These are phyloP conservation scores for Actinia equina DNA, from an alignment of 64 coral and sea anemone species.

Conservation along the genomic window DNA sequence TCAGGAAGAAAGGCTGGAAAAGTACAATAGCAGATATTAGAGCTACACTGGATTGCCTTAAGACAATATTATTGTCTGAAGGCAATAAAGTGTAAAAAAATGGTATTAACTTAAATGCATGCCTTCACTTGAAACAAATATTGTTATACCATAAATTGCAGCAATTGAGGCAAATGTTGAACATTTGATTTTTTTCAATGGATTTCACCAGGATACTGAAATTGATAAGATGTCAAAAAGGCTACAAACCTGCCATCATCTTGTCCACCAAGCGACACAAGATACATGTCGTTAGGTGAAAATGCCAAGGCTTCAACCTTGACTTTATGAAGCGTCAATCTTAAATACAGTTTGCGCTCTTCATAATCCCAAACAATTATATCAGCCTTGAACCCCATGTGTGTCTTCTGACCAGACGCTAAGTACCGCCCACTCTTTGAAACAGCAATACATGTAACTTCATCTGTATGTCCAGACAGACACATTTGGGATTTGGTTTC, in stretches of 20 bases:
- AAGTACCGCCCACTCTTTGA: conserved; percentile 91
- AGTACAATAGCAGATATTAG: too few relatives aligned
- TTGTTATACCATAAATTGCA: too few relatives aligned
- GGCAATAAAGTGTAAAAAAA: too few relatives aligned
- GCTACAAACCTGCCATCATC: conserved; percentile 91
- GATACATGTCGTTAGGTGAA: conserved; percentile 94
- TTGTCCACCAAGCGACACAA: conserved; percentile 96
- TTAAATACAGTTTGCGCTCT: conserved; percentile 40
- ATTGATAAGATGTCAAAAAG: not conserved
- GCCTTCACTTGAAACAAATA: too few relatives aligned
- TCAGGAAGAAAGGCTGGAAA: too few relatives aligned
- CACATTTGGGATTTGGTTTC: conserved; percentile 18
- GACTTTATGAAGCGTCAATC: conserved; percentile 83
- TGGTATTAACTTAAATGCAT: too few relatives aligned
- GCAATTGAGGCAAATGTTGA: too few relatives aligned
- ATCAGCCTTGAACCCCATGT: conserved; percentile 97
- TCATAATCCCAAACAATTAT: conserved; percentile 96
- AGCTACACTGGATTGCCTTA: too few relatives aligned
- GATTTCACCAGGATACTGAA: too few relatives aligned
- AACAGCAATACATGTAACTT: conserved; percentile 90
- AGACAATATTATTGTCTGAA: too few relatives aligned
- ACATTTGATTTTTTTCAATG: too few relatives aligned
- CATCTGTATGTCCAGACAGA: conserved; percentile 82
- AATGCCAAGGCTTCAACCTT: conserved; percentile 96
- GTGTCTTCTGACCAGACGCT: conserved; percentile 90